Conservation (phyloP, 2,797 vertebrate genomes). For the Sebastes melanostomus region DNA sequence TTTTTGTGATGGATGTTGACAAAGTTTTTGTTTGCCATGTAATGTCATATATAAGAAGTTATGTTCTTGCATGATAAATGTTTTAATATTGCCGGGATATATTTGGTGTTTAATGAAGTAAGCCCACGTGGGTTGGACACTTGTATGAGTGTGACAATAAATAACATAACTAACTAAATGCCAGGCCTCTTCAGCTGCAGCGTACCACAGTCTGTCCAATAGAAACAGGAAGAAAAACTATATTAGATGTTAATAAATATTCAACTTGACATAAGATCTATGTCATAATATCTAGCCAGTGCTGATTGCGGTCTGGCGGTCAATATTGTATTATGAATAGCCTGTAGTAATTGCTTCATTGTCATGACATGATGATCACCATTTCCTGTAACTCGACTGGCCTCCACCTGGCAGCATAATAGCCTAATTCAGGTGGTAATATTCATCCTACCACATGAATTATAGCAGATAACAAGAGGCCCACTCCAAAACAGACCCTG, state of each 20-base stretch:
- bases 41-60: neutral
- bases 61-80: neutral
- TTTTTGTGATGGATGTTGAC: neutral
- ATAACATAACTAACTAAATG: neutral
- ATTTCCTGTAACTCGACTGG: conserved; percentile 71
- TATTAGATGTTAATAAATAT: conserved; percentile 26
- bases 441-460: conserved; percentile 77
- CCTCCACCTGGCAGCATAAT: conserved; percentile 76
- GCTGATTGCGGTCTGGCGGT: conserved; percentile 20
- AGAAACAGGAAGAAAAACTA: neutral
- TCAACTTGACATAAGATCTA: conserved; percentile 26
- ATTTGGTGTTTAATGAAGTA: neutral
- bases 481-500: conserved; percentile 64
- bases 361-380: conserved; percentile 65
- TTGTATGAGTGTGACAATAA: neutral
- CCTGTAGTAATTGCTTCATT: conserved; percentile 68
- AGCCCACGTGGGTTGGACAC: neutral
- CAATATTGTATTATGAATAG: conserved; percentile 47
- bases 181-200: neutral
- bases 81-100: neutral
- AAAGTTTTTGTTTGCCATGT: neutral
- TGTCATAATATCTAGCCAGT: conserved; percentile 10
- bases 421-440: conserved; percentile 76
- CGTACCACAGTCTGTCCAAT: neutral
- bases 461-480: conserved; percentile 73